A percentile compares a stretch with the other conserved stretches of the same genome.
Conservation (phyloP, 2,113 vertebrate species). For the Hippolais icterina region DNA sequence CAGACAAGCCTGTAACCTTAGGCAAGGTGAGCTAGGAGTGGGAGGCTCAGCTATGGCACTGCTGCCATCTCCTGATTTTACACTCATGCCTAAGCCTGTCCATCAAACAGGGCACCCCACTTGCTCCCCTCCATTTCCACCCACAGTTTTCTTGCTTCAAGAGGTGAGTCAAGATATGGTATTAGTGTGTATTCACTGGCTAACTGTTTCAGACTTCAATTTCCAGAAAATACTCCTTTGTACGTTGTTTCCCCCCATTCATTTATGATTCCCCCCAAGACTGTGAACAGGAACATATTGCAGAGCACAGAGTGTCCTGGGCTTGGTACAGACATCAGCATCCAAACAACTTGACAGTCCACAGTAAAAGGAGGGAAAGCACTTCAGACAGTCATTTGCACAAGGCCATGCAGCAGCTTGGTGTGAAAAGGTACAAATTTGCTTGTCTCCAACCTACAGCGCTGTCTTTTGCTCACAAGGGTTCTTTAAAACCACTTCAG, state of each 20-base stretch:
- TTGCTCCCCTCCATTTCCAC: neutral
- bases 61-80: neutral
- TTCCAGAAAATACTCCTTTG: neutral
- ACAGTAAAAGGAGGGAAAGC: neutral
- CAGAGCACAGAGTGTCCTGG: neutral
- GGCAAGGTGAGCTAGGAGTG: neutral
- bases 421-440: neutral
- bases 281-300: neutral
- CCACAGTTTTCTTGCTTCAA: neutral
- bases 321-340: neutral
- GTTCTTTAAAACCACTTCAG: neutral
- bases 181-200: neutral
- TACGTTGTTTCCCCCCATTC: accelerated
- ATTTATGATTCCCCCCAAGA: neutral
- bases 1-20: neutral
- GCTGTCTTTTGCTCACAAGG: neutral
- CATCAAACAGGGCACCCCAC: neutral
- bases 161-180: neutral
- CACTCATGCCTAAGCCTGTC: neutral
- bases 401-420: neutral
- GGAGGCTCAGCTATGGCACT: neutral
- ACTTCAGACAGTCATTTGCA: neutral
- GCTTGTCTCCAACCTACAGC: neutral
- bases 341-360: neutral
- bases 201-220: neutral